Evolutionary conservation across 2,797 vertebrate genomes (phyloP).

Genomic region (Takifugu rubripes): DNA sequence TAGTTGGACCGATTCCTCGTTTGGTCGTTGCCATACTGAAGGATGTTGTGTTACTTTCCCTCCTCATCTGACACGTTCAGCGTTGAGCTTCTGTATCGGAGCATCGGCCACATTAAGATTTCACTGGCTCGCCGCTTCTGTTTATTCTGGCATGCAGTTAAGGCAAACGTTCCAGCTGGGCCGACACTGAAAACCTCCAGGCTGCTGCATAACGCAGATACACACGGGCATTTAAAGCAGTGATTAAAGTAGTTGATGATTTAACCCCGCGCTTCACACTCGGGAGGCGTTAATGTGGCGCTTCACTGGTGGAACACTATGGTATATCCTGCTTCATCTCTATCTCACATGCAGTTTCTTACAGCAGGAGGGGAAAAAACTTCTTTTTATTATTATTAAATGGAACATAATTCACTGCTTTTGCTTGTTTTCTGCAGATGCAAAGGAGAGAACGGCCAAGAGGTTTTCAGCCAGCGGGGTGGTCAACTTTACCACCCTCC

Average conservation of each 20-base stretch:
- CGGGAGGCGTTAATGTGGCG: conserved; percentile 26
- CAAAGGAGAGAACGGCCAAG: conserved; percentile 75
- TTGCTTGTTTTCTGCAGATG: conserved; percentile 58
- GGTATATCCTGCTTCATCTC: conserved; percentile 2
- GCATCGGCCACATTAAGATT: conserved; percentile 39
- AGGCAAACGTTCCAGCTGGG: conserved; percentile 41
- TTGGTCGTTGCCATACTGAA: no score
- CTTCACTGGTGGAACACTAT: conserved; percentile 7
- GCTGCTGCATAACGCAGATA: conserved; percentile 38
- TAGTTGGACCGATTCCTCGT: no score
- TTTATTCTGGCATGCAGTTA: conserved; percentile 56
- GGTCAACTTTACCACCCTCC: conserved; percentile 85
- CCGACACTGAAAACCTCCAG: conserved; percentile 32
- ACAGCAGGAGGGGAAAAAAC: background rate
- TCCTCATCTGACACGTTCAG: conserved; percentile 22
- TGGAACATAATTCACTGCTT: conserved; percentile 6
- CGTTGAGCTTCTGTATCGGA: conserved; percentile 30
- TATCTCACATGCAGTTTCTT: background rate
- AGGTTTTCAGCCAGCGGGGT: conserved; percentile 77
- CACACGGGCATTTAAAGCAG: conserved; percentile 38
- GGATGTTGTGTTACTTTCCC: background rate
- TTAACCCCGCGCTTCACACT: conserved; percentile 48
- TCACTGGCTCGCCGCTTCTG: conserved; percentile 47
- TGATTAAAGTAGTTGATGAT: conserved; percentile 46
- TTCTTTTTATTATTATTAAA: background rate